These are phyloP conservation scores for Scophthalmus maximus DNA, from an alignment of 2,113 vertebrate species.

Conservation along the genomic window DNA sequence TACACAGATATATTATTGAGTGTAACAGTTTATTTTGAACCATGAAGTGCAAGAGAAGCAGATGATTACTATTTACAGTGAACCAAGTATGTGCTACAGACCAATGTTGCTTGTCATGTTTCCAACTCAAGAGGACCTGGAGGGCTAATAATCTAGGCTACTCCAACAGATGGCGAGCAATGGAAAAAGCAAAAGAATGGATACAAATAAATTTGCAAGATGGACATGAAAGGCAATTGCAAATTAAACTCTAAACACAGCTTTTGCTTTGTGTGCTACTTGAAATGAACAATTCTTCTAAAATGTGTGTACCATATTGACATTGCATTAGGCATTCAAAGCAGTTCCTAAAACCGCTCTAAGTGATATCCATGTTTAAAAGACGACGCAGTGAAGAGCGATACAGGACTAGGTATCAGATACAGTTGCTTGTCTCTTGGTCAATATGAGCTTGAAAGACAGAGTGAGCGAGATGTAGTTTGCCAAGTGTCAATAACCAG, in stretches of 20 bases:
- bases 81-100: not conserved
- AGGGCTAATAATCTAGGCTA: slow-evolving; percentile 34
- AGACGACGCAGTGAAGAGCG: not conserved
- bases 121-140: slow-evolving; percentile 16
- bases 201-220: not conserved
- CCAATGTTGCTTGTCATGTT: not conserved
- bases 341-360: not conserved
- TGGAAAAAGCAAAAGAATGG: not conserved
- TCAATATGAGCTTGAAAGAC: slow-evolving; percentile 9
- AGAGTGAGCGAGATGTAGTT: slow-evolving; percentile 33
- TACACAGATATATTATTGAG: slow-evolving; percentile 6
- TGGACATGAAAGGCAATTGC: not conserved
- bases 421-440: slow-evolving; percentile 23
- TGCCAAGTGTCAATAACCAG: slow-evolving; percentile 68
- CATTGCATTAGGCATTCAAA: not conserved
- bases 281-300: not conserved
- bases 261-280: not conserved
- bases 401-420: not conserved
- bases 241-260: not conserved
- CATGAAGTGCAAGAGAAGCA: not conserved
- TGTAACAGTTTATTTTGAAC: not conserved
- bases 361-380: not conserved
- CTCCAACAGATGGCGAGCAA: slow-evolving; percentile 26
- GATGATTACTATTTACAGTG: slow-evolving; percentile 14
- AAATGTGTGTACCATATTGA: no score